A percentile compares a stretch with the other conserved stretches of the same genome.
These are phyloP conservation scores for Caenorhabditis uteleia DNA, from an alignment of 2,888 invertebrate genomes.

Conservation along the genomic window DNA sequence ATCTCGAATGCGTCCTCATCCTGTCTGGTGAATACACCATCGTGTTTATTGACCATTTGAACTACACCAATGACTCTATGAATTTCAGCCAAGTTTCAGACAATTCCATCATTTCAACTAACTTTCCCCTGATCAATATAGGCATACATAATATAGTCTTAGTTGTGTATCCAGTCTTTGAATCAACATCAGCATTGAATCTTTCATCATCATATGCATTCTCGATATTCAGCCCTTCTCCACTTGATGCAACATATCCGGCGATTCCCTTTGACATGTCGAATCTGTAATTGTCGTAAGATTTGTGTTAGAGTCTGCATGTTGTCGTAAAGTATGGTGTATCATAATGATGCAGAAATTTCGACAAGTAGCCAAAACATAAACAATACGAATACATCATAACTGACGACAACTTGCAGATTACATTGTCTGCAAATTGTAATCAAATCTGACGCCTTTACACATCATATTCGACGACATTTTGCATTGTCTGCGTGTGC, in stretches of 20 bases:
- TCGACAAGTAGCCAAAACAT: too few relatives aligned
- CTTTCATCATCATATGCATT: slow-evolving; percentile 79
- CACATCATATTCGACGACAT: too few relatives aligned
- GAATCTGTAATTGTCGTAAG: slow-evolving; percentile 74
- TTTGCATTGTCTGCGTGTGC: too few relatives aligned
- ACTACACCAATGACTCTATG: slow-evolving; percentile 81
- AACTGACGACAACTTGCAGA: too few relatives aligned
- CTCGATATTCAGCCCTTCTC: slow-evolving; percentile 82
- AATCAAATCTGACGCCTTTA: too few relatives aligned
- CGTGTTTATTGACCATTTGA: slow-evolving; percentile 81
- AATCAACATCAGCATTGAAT: slow-evolving; percentile 72
- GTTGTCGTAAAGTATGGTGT: too few relatives aligned
- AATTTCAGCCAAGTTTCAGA: background rate
- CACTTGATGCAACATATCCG: slow-evolving; percentile 82
- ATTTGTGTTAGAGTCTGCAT: background rate
- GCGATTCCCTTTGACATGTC: slow-evolving; percentile 83
- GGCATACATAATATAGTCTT: slow-evolving; percentile 85
- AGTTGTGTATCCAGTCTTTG: slow-evolving; percentile 75
- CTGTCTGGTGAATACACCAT: slow-evolving; percentile 74
- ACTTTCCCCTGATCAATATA: slow-evolving; percentile 77
- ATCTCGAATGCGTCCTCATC: slow-evolving; percentile 84
- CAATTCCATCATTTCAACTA: slow-evolving; percentile 8
- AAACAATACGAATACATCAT: too few relatives aligned
- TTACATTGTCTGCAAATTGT: too few relatives aligned
- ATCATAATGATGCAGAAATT: background rate